Percentiles rank a stretch among this genome's conserved stretches.
Evolutionary conservation across 2,797 vertebrate species (phyloP).

Genomic region (Microctenopoma steveboyesi): DNA sequence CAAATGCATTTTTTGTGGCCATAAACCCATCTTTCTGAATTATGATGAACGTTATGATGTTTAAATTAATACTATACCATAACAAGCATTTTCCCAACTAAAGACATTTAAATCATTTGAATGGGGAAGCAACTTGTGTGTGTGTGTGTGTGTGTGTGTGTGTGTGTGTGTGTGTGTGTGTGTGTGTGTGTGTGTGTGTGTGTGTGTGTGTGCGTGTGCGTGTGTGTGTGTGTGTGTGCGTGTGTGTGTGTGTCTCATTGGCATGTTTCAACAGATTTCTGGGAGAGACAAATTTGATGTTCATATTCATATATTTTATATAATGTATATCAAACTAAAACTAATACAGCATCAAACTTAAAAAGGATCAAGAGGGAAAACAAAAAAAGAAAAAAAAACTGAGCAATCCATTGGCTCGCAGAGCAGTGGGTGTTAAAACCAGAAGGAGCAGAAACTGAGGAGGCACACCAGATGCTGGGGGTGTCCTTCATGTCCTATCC

Average conservation of each 20-base stretch:
- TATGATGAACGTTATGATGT: background rate
- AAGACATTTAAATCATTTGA: background rate
- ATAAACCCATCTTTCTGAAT: background rate
- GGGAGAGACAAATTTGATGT: conserved; percentile 74
- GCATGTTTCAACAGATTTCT: conserved; percentile 64
- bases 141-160: conserved; percentile 3
- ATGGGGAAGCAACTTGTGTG: background rate
- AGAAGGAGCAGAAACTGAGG: conserved; percentile 39
- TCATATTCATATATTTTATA: conserved; percentile 86
- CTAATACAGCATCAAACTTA: conserved; percentile 91
- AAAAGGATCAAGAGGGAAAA: conserved; percentile 77
- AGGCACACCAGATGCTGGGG: conserved; percentile 39
- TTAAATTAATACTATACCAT: background rate
- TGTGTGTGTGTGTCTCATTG: background rate
- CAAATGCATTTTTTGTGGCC: background rate
- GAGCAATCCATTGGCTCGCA: conserved; percentile 67
- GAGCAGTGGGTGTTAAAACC: conserved; percentile 69
- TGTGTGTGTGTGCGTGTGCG: too few species aligned
- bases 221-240: too few species aligned
- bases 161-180: too few species aligned
- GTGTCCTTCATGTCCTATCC: conserved; percentile 30
- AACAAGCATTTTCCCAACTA: too few species aligned
- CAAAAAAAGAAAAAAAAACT: conserved; percentile 46
- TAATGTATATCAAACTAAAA: conserved; percentile 92
- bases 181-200: too few species aligned